A percentile compares a stretch with the other conserved stretches of the same genome.
Evolutionary conservation across 2,888 invertebrate species (phyloP).

Genomic region (Muschampia plurimacula): DNA sequence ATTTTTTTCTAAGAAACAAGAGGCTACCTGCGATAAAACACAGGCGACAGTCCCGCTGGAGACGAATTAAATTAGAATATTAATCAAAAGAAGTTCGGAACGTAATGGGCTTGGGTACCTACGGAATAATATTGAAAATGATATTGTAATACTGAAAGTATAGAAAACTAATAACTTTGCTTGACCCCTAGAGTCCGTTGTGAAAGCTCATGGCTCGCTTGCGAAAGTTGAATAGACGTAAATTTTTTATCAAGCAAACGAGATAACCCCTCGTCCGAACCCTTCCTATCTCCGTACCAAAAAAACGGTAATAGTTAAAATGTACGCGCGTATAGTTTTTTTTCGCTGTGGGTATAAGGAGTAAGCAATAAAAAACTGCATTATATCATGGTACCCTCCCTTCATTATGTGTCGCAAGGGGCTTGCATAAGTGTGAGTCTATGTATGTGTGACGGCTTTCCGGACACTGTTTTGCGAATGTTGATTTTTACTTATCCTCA

Average conservation of each 20-base stretch:
- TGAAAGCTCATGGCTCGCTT: conserved; percentile 50
- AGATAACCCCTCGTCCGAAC: conserved; percentile 74
- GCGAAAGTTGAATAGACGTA: conserved; percentile 73
- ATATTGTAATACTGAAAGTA: conserved; percentile 25
- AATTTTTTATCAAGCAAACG: conserved; percentile 76
- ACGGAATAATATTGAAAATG: conserved; percentile 20
- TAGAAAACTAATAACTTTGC: conserved; percentile 37
- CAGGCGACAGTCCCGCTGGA: conserved; percentile 73
- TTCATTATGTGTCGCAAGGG: conserved; percentile 79
- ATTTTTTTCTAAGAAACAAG: conserved; percentile 79
- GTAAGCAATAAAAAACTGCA: conserved; percentile 85
- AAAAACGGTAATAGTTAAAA: conserved; percentile 82
- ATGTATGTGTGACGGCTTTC: conserved; percentile 60
- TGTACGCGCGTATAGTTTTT: conserved; percentile 73
- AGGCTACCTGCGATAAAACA: conserved; percentile 82
- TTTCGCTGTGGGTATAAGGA: conserved; percentile 83
- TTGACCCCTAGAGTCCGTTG: conserved; percentile 58
- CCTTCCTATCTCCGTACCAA: conserved; percentile 72
- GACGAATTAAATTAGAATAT: conserved; percentile 81
- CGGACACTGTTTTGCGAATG: conserved; percentile 43
- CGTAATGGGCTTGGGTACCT: conserved; percentile 18
- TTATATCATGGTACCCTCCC: conserved; percentile 83
- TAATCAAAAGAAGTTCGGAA: conserved; percentile 56
- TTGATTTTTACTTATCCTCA: conserved; percentile 22
- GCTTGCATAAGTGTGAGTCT: conserved; percentile 45